Evolutionary conservation across 2,888 invertebrate genomes (phyloP), one percentile per base, ranked within the genome.

Genomic region (Prosapia bicincta): DNA sequence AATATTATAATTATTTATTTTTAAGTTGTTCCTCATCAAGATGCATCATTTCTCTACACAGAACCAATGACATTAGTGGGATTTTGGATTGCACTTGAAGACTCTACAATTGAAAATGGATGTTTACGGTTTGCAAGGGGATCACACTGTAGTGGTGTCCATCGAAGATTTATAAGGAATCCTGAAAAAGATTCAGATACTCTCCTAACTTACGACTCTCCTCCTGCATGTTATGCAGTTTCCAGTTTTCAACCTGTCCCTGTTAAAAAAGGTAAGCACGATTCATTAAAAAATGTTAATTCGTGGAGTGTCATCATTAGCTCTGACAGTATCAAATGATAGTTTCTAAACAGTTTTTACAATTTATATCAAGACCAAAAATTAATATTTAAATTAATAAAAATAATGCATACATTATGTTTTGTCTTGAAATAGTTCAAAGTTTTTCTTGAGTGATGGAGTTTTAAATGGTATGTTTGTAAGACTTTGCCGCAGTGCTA

Each of bases 11-110:
- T n/a, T n/a, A n/a, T 67, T 26, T 24, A 13, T 26, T 66, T 86
- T 85, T 7, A 84, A 93, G 95, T 95, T 1, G 86, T 85, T 23
- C 86, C 92, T 0, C 96, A 96, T 84, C 95, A 96, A 85, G 99
- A 99, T 84, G 91, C 93, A 0, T 91, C 95, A 2, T 99, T 93
- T 84, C 86, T 99, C 66, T 88, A 93, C 83, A 95, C 96, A 0
- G 93, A 94, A 23, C 83, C 83, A 75, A 88, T 89, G 66, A 90
- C 91, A 10, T 87, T 95, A 0, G 85, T 95, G 1, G 99, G 98
- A 0, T 93, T 98, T 82, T 99, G 99, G 99, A 92, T 99, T 79
- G 97, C 99, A 0, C 85, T 99, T 5, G 97, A 99, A 82, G 97
- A 99, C 83, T 95, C 97, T 0, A 96, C 94, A 0, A 79, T 91